Evolutionary conservation across 2,888 invertebrate genomes (phyloP).

Genomic region (Pteria penguin): DNA sequence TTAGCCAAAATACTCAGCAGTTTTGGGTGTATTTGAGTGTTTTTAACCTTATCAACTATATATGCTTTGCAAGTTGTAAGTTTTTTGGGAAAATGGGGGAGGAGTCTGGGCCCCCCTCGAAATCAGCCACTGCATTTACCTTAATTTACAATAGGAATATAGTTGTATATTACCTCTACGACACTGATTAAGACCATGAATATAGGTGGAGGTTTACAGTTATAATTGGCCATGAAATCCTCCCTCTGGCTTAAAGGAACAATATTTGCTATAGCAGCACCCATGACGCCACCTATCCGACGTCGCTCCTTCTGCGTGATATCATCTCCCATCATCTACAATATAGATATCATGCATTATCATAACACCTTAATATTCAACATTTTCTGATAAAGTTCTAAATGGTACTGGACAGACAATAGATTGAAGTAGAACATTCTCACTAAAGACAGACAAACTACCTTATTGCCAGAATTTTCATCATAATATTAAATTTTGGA

Average conservation of each 20-base stretch:
- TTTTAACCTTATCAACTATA: too few species aligned
- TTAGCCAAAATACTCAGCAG: too few species aligned
- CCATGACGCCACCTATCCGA: conserved; percentile 70
- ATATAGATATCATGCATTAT: neutral
- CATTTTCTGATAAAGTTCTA: neutral
- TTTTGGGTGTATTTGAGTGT: too few species aligned
- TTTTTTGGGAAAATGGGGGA: too few species aligned
- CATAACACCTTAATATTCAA: neutral
- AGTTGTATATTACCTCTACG: conserved; percentile 91
- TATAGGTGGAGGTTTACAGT: conserved; percentile 92
- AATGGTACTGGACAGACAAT: neutral
- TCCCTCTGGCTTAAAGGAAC: conserved; percentile 82
- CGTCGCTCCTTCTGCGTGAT: conserved; percentile 64
- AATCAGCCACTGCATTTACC: too few species aligned
- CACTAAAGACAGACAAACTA: too few species aligned
- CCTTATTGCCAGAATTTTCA: too few species aligned
- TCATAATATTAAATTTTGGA: too few species aligned
- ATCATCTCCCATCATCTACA: conserved; percentile 54
- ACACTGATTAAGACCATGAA: conserved; percentile 95
- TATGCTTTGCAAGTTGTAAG: too few species aligned
- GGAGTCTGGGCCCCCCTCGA: too few species aligned
- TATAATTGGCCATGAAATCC: conserved; percentile 94
- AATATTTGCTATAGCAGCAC: conserved; percentile 79
- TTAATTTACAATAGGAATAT: too few species aligned
- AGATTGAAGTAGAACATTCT: neutral